phyloP scores from a whole-genome alignment of 2,797 vertebrate species.

The Fringilla coelebs region DNA sequence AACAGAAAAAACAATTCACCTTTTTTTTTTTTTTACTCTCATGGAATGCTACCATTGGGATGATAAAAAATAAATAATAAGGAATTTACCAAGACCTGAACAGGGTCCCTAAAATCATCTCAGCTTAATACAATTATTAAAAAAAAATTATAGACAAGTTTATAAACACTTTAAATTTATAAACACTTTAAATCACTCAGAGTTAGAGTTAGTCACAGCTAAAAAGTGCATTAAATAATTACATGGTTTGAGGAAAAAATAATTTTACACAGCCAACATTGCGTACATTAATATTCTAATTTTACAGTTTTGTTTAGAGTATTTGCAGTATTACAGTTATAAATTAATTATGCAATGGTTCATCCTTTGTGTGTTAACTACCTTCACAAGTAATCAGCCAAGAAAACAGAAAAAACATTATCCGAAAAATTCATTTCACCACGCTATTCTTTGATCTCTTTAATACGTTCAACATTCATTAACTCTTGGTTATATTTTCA shows the following conservation, averaged over 20 bases:
- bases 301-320: conserved; percentile 53
- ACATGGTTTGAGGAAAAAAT: conserved; percentile 34
- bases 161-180: not conserved
- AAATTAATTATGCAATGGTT: conserved; percentile 64
- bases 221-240: conserved; percentile 63
- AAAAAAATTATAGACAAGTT: not conserved
- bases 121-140: not conserved
- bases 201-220: conserved; percentile 21
- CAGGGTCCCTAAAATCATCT: not conserved
- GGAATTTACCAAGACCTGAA: not conserved
- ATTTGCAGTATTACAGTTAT: conserved; percentile 35
- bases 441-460: conserved; percentile 62
- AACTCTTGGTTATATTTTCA: conserved; percentile 71
- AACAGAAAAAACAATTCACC: not conserved
- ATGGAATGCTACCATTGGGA: not conserved
- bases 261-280: conserved; percentile 35
- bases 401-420: conserved; percentile 38
- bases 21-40: not conserved
- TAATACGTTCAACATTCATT: conserved; percentile 63
- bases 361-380: conserved; percentile 65
- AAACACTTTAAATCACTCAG: not conserved
- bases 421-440: conserved; percentile 61
- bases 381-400: conserved; percentile 59
- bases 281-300: conserved; percentile 63
- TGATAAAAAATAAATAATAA: not conserved